Evolutionary conservation across 2,797 vertebrate genomes (phyloP).

Genomic region (Anas flavirostris): DNA sequence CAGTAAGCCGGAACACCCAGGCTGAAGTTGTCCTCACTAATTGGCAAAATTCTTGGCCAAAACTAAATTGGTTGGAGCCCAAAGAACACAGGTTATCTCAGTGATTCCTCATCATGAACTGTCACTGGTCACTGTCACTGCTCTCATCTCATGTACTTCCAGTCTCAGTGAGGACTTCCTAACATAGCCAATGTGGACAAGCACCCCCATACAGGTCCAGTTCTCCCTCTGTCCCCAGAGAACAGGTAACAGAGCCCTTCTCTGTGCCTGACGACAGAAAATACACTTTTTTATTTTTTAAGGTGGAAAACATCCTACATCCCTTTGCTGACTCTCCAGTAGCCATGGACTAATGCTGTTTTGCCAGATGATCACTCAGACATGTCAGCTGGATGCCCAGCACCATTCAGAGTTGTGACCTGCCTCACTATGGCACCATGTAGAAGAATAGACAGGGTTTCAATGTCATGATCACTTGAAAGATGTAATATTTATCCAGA

Average conservation of each 20-base stretch:
- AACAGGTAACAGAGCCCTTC: background rate
- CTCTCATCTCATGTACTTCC: background rate
- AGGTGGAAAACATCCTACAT: background rate
- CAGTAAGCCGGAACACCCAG: background rate
- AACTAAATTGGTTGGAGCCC: background rate
- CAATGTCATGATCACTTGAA: background rate
- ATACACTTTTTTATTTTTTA: background rate
- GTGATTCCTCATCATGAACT: background rate
- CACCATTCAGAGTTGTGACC: background rate
- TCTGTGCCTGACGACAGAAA: background rate
- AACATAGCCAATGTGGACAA: background rate
- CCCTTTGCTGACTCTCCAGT: background rate
- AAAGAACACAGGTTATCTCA: background rate
- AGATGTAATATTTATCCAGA: background rate
- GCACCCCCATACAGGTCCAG: background rate
- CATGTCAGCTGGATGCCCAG: background rate
- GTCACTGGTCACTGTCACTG: background rate
- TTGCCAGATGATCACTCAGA: background rate
- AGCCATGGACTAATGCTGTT: background rate
- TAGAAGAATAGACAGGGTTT: background rate
- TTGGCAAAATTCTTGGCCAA: background rate
- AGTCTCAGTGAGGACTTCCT: background rate
- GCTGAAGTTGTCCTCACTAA: background rate
- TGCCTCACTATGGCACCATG: background rate
- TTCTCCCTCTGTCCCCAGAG: background rate